Evolutionary conservation across 2,888 invertebrate genomes (phyloP), one percentile per base, ranked within the genome.

Genomic region (Pecten maximus): DNA sequence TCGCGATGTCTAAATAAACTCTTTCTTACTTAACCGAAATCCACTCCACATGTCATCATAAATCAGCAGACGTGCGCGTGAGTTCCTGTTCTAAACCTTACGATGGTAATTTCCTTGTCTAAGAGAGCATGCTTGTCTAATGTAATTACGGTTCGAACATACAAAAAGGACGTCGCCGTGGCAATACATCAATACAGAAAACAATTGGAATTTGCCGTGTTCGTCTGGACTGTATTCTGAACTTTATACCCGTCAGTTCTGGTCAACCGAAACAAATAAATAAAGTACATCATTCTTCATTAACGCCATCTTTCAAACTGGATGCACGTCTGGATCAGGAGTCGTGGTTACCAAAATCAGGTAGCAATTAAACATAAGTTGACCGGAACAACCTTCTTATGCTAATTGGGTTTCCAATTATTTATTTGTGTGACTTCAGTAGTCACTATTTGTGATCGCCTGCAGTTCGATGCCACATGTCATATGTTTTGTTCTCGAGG

Each of bases 51-150:
- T 74, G 74, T 74, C 74, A 35, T 28, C 74, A 15, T 74, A 74
- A 74, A 74, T 35, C 74, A 74, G 74, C 74, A 4, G 35, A 23
- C 23, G 74, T 23, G 28, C 74, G 74, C 74, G 8, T 6, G 74
- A 35, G 74, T 74, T 74, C 74, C 74, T 74, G 35, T 74, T 74
- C 12, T 74, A 6, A 74, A 74, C 74, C 74, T 74, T 74, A 28
- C 74, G 74, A 35, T 12, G 35, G 74, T 74, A 74, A 74, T 74
- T 74, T 74, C 74, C 74, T 35, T 35, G 10, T 74, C 74, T 74
- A 74, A 74, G 74, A 74, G 74, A 74, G 74, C 74, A 74, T 28
- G 0, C 74, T 74, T 74, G 74, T 74, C 74, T 74, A 74, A 74
- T 74, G 35, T 15, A 35, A 74, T 74, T 74, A 74, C 74, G 35